Evolutionary conservation across 1,140 invertebrate genomes (phyloP).

Genomic region (Drosophila albomicans): DNA sequence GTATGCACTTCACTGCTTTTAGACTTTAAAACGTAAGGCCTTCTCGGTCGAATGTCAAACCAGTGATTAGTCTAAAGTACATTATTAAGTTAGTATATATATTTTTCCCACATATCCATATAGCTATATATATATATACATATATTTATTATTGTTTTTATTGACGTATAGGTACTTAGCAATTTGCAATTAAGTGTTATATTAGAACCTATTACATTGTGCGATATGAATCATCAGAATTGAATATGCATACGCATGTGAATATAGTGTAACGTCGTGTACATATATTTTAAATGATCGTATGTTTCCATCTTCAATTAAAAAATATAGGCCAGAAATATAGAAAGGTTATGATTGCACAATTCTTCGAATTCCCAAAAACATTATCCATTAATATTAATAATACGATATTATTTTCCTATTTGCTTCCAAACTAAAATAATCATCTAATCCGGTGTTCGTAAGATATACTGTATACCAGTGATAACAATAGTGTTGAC

Average conservation of each 20-base stretch:
- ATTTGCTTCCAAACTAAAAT: too few relatives aligned
- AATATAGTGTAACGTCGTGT: conserved; percentile 5
- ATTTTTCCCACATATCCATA: conserved; percentile 25
- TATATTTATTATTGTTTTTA: conserved; percentile 19
- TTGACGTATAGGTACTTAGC: conserved; percentile 8
- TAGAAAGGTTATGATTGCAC: too few relatives aligned
- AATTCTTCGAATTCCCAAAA: too few relatives aligned
- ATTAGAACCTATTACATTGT: conserved; percentile 15
- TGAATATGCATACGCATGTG: neutral
- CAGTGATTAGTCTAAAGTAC: conserved; percentile 45
- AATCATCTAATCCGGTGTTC: too few relatives aligned
- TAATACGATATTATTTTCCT: too few relatives aligned
- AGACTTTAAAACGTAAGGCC: conserved; percentile 51
- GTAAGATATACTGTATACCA: too few relatives aligned
- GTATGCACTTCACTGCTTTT: conserved; percentile 35
- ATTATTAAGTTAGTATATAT: conserved; percentile 46
- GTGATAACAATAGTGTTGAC: too few relatives aligned
- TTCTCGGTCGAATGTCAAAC: conserved; percentile 52
- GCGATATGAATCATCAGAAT: conserved; percentile 6
- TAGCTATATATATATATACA: conserved; percentile 42
- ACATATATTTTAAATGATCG: conserved; percentile 5
- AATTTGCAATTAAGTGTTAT: conserved; percentile 25
- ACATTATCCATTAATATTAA: too few relatives aligned
- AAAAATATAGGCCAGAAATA: too few relatives aligned
- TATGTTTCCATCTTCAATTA: neutral